A percentile compares a stretch with the other conserved stretches of the same genome.
Conservation (phyloP, 2,797 vertebrate species). For the Triplophysa yarkandensis region DNA sequence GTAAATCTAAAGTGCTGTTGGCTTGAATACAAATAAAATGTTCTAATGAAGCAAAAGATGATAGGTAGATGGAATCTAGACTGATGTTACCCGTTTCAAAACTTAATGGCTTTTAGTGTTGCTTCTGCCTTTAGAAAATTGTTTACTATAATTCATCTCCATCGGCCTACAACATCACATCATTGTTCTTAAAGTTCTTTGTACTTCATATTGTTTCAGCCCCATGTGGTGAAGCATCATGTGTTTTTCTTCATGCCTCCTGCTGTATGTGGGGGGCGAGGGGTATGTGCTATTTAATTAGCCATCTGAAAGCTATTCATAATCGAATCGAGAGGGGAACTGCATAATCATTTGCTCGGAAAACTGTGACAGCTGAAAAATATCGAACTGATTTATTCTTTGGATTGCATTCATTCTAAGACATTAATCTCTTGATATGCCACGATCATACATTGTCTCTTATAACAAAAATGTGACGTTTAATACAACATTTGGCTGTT, state of each 20-base stretch:
- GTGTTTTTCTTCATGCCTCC: background rate
- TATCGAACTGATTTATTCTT: background rate
- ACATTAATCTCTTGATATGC: background rate
- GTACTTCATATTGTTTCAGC: constrained; percentile 2
- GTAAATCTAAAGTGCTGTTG: no score
- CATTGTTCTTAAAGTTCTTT: background rate
- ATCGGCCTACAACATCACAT: background rate
- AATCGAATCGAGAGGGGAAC: constrained; percentile 7
- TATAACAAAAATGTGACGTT: background rate
- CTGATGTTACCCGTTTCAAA: background rate
- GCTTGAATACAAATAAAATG: no score
- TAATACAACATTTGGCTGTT: constrained; percentile 4
- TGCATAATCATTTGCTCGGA: constrained; percentile 6
- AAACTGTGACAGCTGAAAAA: background rate
- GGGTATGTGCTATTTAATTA: constrained; percentile 3
- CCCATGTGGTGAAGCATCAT: background rate
- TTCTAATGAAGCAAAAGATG: no score
- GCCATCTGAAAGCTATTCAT: background rate
- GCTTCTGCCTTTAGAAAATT: background rate
- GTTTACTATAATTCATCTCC: background rate
- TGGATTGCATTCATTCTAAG: background rate
- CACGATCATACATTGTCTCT: background rate
- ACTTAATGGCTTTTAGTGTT: background rate
- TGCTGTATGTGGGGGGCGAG: background rate
- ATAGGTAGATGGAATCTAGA: no score